These are phyloP conservation scores for Platycheirus albimanus DNA, from an alignment of 2,888 invertebrate genomes.

Conservation along the genomic window DNA sequence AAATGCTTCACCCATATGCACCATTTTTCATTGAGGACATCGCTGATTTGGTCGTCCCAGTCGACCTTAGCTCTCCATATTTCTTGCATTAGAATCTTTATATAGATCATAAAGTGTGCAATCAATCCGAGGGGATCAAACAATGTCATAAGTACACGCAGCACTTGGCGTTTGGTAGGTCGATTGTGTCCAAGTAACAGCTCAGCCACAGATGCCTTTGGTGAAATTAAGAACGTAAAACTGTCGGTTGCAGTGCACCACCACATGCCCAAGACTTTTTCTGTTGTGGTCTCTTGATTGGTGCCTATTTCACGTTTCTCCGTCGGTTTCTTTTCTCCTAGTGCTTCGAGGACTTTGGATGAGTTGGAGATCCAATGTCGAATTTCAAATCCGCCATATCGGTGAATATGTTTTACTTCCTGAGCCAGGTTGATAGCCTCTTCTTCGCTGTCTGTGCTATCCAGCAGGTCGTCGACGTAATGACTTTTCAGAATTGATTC, in stretches of 20 bases:
- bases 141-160: background rate
- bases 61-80: background rate
- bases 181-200: background rate
- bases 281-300: background rate
- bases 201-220: background rate
- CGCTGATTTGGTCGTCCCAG: background rate
- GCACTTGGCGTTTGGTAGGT: constrained; percentile 26
- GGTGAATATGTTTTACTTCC: constrained; percentile 36
- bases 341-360: constrained; percentile 6
- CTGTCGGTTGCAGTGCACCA: constrained; percentile 13
- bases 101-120: background rate
- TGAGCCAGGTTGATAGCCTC: background rate
- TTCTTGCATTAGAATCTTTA: background rate
- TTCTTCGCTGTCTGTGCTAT: background rate
- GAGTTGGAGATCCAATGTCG: constrained; percentile 67
- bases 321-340: background rate
- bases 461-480: background rate
- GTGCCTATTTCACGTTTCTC: background rate
- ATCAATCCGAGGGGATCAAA: background rate
- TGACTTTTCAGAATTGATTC: constrained; percentile 42
- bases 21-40: background rate
- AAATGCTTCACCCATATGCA: background rate
- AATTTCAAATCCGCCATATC: constrained; percentile 49
- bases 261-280: constrained; percentile 13
- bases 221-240: background rate